Percentiles rank a stretch among this genome's conserved stretches.
Conservation (phyloP, 2,888 invertebrate species). For the Rhagium mordax region DNA sequence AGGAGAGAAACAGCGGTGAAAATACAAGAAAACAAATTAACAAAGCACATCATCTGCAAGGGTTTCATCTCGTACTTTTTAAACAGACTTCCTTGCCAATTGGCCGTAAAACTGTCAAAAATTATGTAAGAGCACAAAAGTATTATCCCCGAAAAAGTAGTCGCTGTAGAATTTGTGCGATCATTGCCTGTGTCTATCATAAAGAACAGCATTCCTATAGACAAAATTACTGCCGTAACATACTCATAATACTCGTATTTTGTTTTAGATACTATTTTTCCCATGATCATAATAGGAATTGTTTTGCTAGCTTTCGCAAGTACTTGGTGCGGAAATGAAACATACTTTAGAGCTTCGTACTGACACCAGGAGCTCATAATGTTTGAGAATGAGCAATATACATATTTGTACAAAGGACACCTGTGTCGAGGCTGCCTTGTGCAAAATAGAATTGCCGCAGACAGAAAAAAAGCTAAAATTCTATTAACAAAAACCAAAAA, state of each 20-base stretch:
- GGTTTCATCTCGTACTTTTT: constrained; percentile 84
- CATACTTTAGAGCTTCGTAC: constrained; percentile 98
- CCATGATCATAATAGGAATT: constrained; percentile 99
- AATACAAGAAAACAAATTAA: constrained; percentile 94
- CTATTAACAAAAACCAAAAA: constrained; percentile 97
- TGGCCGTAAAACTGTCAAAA: constrained; percentile 98
- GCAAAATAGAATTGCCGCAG: constrained; percentile 77
- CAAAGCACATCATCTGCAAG: constrained; percentile 96
- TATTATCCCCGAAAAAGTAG: constrained; percentile 87
- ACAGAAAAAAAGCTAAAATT: constrained; percentile 85
- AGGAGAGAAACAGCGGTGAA: constrained; percentile 89
- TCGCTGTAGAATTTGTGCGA: constrained; percentile 74
- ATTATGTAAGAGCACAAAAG: constrained; percentile 92
- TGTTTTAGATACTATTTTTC: constrained; percentile 88
- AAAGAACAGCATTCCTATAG: constrained; percentile 94
- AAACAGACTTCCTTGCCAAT: constrained; percentile 97
- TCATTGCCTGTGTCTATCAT: constrained; percentile 85
- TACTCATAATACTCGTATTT: constrained; percentile 95
- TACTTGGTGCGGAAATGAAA: constrained; percentile 98
- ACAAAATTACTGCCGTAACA: constrained; percentile 89
- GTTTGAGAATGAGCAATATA: constrained; percentile 96
- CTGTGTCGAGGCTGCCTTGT: constrained; percentile 79
- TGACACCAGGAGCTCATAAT: constrained; percentile 99
- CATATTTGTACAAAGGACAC: constrained; percentile 94
- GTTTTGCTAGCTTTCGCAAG: constrained; percentile 98